phyloP scores from a whole-genome alignment of 1,140 invertebrate genomes.

The Zaprionus camerounensis region DNA sequence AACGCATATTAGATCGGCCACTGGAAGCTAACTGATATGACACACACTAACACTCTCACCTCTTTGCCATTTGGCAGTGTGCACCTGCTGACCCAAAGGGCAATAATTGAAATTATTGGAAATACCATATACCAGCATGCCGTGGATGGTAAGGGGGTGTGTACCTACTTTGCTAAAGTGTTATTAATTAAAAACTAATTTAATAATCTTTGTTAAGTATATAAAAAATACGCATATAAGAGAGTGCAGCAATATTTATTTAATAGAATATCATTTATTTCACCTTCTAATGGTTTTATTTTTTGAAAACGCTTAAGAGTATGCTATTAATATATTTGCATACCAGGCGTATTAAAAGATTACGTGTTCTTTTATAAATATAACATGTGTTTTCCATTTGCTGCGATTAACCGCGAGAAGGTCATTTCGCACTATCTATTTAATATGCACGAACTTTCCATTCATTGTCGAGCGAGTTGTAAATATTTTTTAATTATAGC shows the following conservation, averaged over 20 bases:
- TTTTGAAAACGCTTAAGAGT: background rate
- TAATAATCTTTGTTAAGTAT: background rate
- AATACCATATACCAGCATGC: too few species aligned
- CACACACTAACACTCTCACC: background rate
- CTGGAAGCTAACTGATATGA: too few species aligned
- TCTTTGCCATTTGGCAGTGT: background rate
- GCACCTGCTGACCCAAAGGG: background rate
- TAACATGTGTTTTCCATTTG: background rate
- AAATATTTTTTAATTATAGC: background rate
- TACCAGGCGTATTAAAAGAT: background rate
- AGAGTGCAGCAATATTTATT: background rate
- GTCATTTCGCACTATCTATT: background rate
- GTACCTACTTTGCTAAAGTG: background rate
- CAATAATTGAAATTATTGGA: too few species aligned
- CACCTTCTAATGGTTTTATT: background rate
- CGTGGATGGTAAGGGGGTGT: background rate
- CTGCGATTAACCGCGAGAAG: slow-evolving; percentile 1
- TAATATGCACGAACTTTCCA: slow-evolving; percentile 2
- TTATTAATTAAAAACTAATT: background rate
- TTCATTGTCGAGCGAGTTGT: background rate
- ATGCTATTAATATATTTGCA: background rate
- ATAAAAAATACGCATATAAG: background rate
- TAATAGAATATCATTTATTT: background rate
- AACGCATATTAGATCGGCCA: too few species aligned
- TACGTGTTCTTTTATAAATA: background rate